Percentiles rank a stretch among this genome's conserved stretches.
phyloP scores from a whole-genome alignment of 2,797 vertebrate genomes.

The Eupleurogrammus muticus region DNA sequence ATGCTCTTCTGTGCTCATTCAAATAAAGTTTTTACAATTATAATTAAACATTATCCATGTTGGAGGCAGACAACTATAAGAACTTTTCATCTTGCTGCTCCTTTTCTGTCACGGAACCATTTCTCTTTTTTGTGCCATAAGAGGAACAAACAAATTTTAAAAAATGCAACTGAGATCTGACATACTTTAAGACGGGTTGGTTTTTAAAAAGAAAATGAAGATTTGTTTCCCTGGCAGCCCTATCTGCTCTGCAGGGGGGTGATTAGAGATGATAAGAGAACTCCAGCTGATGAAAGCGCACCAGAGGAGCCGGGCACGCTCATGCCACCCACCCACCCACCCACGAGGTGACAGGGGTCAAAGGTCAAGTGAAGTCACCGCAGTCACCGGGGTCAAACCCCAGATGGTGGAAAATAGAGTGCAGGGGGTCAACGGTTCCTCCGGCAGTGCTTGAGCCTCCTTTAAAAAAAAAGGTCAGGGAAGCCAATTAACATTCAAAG shows the following conservation, averaged over 20 bases:
- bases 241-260: background rate
- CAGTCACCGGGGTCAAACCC: conserved; percentile 53
- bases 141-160: no score
- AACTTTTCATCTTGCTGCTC: no score
- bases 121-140: no score
- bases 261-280: conserved; percentile 5
- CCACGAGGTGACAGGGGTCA: background rate
- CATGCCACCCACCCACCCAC: conserved; percentile 29
- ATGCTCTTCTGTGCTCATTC: background rate
- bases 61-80: no score
- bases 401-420: conserved; percentile 52
- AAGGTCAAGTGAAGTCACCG: conserved; percentile 43
- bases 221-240: background rate
- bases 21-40: no score
- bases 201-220: no score
- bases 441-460: conserved; percentile 10
- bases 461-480: background rate
- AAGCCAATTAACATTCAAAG: conserved; percentile 15
- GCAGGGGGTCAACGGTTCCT: conserved; percentile 30
- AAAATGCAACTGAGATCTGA: no score
- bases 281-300: background rate
- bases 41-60: no score
- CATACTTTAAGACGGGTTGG: no score
- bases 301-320: conserved; percentile 1
- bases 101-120: no score